Evolutionary conservation across 2,888 invertebrate species (phyloP).

Genomic region (Pterostichus madidus): DNA sequence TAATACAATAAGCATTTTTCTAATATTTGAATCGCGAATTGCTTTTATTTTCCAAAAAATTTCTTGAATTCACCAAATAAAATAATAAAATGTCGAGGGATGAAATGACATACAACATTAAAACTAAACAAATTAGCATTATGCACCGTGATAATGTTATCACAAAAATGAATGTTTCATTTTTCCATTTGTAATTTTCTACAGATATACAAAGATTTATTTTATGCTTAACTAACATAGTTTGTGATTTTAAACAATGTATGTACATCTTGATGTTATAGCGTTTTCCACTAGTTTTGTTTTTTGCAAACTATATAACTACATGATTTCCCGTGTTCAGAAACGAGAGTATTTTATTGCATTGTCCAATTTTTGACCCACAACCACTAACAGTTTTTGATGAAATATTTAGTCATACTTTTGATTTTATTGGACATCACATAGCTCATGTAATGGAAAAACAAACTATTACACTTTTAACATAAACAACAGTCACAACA

Average conservation of each 20-base stretch:
- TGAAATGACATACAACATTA: constrained; percentile 28
- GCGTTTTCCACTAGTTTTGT: constrained; percentile 31
- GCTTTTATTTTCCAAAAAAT: neutral
- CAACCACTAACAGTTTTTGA: constrained; percentile 38
- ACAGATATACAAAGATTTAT: constrained; percentile 47
- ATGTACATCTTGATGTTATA: constrained; percentile 47
- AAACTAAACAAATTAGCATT: constrained; percentile 30
- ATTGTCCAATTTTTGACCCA: constrained; percentile 47
- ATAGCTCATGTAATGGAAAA: constrained; percentile 34
- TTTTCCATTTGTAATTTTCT: constrained; percentile 39
- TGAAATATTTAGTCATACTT: constrained; percentile 16
- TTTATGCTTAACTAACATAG: constrained; percentile 36
- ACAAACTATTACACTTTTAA: constrained; percentile 30
- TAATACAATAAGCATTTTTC: constrained; percentile 1
- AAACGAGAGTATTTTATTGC: constrained; percentile 47
- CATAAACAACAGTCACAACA: constrained; percentile 6
- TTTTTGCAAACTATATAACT: constrained; percentile 34
- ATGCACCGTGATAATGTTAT: constrained; percentile 29
- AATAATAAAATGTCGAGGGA: neutral
- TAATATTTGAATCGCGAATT: constrained; percentile 19
- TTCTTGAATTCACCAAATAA: neutral
- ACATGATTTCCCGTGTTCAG: constrained; percentile 14
- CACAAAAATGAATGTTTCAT: constrained; percentile 23
- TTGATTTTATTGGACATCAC: constrained; percentile 49
- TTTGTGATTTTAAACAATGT: constrained; percentile 43